Evolutionary conservation across 2,113 vertebrate genomes (phyloP), one percentile per base, ranked within the genome.

Genomic region (Monarcha castaneiventris): DNA sequence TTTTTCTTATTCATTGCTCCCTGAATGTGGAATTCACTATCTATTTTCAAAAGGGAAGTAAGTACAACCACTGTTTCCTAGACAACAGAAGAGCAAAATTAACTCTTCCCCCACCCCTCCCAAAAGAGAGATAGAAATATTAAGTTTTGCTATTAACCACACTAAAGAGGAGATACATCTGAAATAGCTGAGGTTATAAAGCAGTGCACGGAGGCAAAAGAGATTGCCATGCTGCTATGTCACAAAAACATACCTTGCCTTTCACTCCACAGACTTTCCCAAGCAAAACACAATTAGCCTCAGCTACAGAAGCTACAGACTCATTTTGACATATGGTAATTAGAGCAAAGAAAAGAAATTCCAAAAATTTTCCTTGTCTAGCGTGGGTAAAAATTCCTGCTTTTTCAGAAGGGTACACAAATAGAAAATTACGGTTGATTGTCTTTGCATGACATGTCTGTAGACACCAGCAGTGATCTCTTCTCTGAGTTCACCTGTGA

Each of bases 51-150:
- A 96, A 87, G 89, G 69, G 77, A 93, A 93, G 76, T 91, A 79
- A 96, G 82, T 90, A 93, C 92, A 78, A 93, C 85, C 56, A 61
- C 90, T 78, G 88, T 96, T 95, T 96, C 96, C 94, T 93, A 96
- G 94, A 96, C 96, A 96, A 97, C 96, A 87, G 90, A 71, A 61
- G 83, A 95, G 56, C 43, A 94, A 93, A 96, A 96, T 96, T 95
- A 97, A 95, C 92, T 94, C 96, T 96, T 94, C 56, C 48, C 51
- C 75, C 41, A 44, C 64, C 64, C 88, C 69, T 77, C 86, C 87
- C 68, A 66, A 93, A 94, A 94, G 26, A 76, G 27, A 63, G 32
- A 75, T 18, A 63, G 54, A 66, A 95, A 87, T 84, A 84, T 2
- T 87, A n/a, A 87, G 66, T 84, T 94, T 84, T 89, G 77, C 37